A percentile compares a stretch with the other conserved stretches of the same genome.
Evolutionary conservation across 2,113 vertebrate genomes (phyloP).

Genomic region (Otolemur garnettii): DNA sequence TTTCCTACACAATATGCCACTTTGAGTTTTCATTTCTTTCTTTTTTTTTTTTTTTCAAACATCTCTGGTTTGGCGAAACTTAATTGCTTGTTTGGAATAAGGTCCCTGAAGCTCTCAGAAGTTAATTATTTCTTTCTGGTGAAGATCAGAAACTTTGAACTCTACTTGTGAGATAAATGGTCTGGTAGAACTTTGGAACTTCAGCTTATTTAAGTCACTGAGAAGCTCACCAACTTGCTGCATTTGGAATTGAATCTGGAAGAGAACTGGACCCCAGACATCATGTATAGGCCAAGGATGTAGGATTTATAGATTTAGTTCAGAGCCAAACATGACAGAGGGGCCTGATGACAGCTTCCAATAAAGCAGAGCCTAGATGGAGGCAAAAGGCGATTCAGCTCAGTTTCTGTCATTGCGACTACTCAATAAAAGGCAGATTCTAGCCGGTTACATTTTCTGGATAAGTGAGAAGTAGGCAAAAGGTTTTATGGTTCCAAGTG

Average conservation of each 20-base stretch:
- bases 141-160: constrained; percentile 77
- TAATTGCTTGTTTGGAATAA: constrained; percentile 74
- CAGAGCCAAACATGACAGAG: constrained; percentile 42
- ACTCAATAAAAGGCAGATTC: background rate
- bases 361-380: constrained; percentile 22
- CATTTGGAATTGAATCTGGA: constrained; percentile 65
- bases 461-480: background rate
- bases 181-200: constrained; percentile 61
- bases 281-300: constrained; percentile 20
- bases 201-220: constrained; percentile 66
- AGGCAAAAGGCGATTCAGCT: background rate
- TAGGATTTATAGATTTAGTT: constrained; percentile 58
- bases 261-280: constrained; percentile 49
- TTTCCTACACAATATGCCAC: constrained; percentile 54
- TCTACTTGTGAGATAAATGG: constrained; percentile 65
- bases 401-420: constrained; percentile 7
- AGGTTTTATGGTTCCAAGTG: background rate
- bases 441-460: constrained; percentile 32
- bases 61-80: constrained; percentile 56
- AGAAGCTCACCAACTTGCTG: constrained; percentile 56
- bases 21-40: background rate
- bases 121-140: constrained; percentile 75
- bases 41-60: background rate
- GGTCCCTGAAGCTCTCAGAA: constrained; percentile 71
- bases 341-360: background rate